A percentile compares a stretch with the other conserved stretches of the same genome.
phyloP scores from a whole-genome alignment of 1,140 invertebrate species.

The Arion vulgaris region DNA sequence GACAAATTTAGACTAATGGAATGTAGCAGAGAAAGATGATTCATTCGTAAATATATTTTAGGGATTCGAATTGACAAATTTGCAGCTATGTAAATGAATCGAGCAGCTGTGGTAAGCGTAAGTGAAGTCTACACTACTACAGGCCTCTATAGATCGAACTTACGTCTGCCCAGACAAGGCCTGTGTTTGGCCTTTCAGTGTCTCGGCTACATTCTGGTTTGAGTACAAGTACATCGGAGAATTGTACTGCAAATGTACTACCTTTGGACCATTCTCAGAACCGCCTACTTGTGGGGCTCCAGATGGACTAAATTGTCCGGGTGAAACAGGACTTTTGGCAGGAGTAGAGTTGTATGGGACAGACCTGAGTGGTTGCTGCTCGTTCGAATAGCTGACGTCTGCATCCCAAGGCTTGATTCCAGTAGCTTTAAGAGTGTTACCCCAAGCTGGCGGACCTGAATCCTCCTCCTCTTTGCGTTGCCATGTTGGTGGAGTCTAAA shows the following conservation, averaged over 20 bases:
- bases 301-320: neutral
- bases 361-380: neutral
- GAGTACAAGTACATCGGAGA: conserved; percentile 95
- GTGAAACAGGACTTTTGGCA: neutral
- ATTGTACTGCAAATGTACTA: conserved; percentile 85
- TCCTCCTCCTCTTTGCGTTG: neutral
- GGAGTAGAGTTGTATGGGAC: conserved; percentile 27
- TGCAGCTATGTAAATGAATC: too few relatives aligned
- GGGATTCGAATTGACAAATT: too few relatives aligned
- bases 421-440: neutral
- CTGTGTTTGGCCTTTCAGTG: conserved; percentile 84
- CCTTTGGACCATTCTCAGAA: conserved; percentile 44
- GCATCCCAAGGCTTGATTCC: neutral
- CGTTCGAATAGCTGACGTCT: neutral
- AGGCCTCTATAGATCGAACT: conserved; percentile 18
- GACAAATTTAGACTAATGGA: too few relatives aligned
- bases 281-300: conserved; percentile 2
- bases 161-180: conserved; percentile 40
- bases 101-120: too few relatives aligned
- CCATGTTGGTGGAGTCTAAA: neutral
- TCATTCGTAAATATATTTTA: too few relatives aligned
- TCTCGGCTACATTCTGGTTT: conserved; percentile 94
- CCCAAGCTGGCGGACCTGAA: neutral
- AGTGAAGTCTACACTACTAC: too few relatives aligned
- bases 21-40: too few relatives aligned